Percentiles rank a stretch among this genome's conserved stretches.
Evolutionary conservation across 2,888 invertebrate genomes (phyloP).

Genomic region (Conchocele bisecta): DNA sequence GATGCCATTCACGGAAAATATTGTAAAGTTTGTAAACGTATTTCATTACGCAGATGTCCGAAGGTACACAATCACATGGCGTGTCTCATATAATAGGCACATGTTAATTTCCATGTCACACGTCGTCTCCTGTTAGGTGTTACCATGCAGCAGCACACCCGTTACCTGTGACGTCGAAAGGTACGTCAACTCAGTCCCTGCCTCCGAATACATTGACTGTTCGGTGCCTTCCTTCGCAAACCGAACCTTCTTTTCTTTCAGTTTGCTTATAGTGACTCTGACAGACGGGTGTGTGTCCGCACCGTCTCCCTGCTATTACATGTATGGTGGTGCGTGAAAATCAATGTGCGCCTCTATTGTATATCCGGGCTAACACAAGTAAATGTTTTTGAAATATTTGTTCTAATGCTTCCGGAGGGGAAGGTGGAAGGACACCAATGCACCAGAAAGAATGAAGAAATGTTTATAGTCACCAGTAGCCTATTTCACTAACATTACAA

Average conservation of each 20-base stretch:
- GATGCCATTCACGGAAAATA: too few relatives aligned
- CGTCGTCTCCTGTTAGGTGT: too few relatives aligned
- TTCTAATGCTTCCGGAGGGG: too few relatives aligned
- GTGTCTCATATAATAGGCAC: too few relatives aligned
- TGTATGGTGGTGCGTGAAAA: constrained; percentile 1
- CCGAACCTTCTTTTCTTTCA: constrained; percentile 47
- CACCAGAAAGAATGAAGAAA: too few relatives aligned
- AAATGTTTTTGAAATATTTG: background rate
- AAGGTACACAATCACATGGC: too few relatives aligned
- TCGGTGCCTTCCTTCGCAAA: constrained; percentile 57
- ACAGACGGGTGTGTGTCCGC: constrained; percentile 48
- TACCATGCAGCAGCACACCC: constrained; percentile 26
- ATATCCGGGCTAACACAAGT: background rate
- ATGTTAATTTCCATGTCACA: too few relatives aligned
- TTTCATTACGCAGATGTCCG: too few relatives aligned
- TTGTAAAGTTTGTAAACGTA: too few relatives aligned
- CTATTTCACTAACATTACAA: too few relatives aligned
- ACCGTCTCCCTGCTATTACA: constrained; percentile 28
- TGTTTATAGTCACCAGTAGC: too few relatives aligned
- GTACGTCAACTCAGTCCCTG: constrained; percentile 49
- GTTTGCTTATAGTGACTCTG: constrained; percentile 55
- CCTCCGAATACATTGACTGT: constrained; percentile 46
- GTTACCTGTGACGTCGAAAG: constrained; percentile 52
- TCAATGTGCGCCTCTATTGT: background rate
- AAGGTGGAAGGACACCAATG: too few relatives aligned